Conservation (phyloP, 2,888 invertebrate species). For the Lottia scabra region DNA sequence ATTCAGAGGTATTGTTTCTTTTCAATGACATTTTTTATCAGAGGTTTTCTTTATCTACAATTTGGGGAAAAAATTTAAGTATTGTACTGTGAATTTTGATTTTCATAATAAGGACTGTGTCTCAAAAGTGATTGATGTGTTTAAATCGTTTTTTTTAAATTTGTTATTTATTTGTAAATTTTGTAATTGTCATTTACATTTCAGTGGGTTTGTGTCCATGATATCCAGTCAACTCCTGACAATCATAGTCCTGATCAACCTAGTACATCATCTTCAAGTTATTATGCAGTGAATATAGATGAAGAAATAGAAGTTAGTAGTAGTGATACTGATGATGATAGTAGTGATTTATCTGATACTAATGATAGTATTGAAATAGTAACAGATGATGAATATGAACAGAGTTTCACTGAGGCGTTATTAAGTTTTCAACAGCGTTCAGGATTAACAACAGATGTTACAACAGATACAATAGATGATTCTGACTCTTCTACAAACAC, state of each 20-base stretch:
- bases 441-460: not conserved
- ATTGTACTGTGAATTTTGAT: no score
- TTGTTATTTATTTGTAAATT: no score
- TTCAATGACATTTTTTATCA: not conserved
- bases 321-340: conserved; percentile 20
- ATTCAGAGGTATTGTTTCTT: conserved; percentile 78
- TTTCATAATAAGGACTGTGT: no score
- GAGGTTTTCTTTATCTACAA: no score
- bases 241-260: conserved; percentile 1
- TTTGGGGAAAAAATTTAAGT: no score
- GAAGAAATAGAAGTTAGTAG: conserved; percentile 18
- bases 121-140: no score
- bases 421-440: not conserved
- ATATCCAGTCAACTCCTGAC: conserved; percentile 77
- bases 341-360: conserved; percentile 19
- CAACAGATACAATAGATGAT: conserved; percentile 6
- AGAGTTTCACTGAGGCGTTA: not conserved
- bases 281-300: conserved; percentile 9
- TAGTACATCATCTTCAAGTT: not conserved
- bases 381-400: not conserved
- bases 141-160: no score
- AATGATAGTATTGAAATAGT: no score
- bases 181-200: conserved; percentile 41
- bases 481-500: not conserved
- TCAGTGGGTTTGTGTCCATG: conserved; percentile 95